Base-by-base conservation (phyloP, 2,888 invertebrate species). In the Heliothis peltigera region DNA sequence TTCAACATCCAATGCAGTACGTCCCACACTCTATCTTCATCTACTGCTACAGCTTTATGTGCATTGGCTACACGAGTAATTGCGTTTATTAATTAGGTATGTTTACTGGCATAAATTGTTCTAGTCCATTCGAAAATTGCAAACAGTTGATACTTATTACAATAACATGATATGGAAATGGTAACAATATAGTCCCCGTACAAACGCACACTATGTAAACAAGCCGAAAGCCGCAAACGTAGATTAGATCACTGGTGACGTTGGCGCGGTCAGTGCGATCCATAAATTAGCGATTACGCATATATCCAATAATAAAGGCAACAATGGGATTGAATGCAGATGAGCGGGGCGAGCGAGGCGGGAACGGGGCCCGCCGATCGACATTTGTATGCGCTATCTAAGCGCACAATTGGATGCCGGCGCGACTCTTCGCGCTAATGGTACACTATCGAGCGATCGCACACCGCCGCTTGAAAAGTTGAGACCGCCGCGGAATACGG, bases 321-420 rank as follows among this genome's bases (percentile, higher is more conserved):
- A 95, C 94, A 95, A 95, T 93, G 93, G 94, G 91, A 94, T 93
- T 94, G 94, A 93, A 95, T 95, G 93, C 93, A 94, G 93, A 94
- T 94, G 94, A 94, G 92, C 83, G 80, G 79, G 77, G 81, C 78
- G 94, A 92, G 85, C 85, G 84, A 80, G 81, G 82, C 81, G 82
- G 77, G 79, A 75, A 81, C 84, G 84, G 81, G 81, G 85, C 83
- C 83, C 77, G 77, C 87, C 92, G 93, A 92, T 93, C 93, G 94
- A 94, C 95, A 91, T 95, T 94, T 95, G 95, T 95, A 95, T 95
- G 92, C 94, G 92, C 90, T 94, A 94, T 95, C 95, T 93, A 94
- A 92, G 90, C 91, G 91, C 91, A 94, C 95, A 95, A 95, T 95
- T 95, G 94, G 94, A 93, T 87, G 92, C 92, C 94, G 94, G 94